Conservation (phyloP, 2,888 invertebrate species). For the Hylaea fasciaria region DNA sequence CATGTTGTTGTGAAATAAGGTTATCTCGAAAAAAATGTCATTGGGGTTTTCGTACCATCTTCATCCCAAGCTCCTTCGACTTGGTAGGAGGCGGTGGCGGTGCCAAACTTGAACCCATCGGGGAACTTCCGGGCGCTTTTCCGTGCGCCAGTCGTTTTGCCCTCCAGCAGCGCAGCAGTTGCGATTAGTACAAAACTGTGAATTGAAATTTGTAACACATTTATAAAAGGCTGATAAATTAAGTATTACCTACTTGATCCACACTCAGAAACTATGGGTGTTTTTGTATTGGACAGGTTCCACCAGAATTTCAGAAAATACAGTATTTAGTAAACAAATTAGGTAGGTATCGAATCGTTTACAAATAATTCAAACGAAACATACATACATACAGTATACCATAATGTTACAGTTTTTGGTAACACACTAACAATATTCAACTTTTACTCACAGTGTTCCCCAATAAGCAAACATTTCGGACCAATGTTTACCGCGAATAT, state of each 20-base stretch:
- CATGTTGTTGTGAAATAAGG: background rate
- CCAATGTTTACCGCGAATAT: background rate
- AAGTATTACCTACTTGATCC: too few relatives aligned
- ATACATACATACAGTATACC: too few relatives aligned
- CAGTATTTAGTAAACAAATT: too few relatives aligned
- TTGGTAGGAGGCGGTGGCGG: constrained; percentile 78
- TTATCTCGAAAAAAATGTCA: background rate
- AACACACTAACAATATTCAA: too few relatives aligned
- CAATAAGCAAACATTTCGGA: constrained; percentile 14
- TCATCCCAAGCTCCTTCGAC: constrained; percentile 81
- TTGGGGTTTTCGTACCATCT: constrained; percentile 60
- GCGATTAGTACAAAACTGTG: constrained; percentile 20
- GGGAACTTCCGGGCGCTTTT: constrained; percentile 54
- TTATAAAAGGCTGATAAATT: too few relatives aligned
- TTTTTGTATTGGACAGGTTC: too few relatives aligned
- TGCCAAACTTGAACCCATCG: constrained; percentile 57
- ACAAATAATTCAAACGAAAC: too few relatives aligned
- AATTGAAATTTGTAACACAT: background rate
- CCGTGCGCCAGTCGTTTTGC: constrained; percentile 34
- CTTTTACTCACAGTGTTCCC: constrained; percentile 19
- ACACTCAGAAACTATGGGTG: too few relatives aligned
- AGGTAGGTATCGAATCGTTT: too few relatives aligned
- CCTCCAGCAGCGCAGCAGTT: constrained; percentile 28
- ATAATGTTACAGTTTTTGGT: too few relatives aligned
- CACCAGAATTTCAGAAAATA: too few relatives aligned